Conservation (phyloP, 2,888 invertebrate species). For the Candidula unifasciata region DNA sequence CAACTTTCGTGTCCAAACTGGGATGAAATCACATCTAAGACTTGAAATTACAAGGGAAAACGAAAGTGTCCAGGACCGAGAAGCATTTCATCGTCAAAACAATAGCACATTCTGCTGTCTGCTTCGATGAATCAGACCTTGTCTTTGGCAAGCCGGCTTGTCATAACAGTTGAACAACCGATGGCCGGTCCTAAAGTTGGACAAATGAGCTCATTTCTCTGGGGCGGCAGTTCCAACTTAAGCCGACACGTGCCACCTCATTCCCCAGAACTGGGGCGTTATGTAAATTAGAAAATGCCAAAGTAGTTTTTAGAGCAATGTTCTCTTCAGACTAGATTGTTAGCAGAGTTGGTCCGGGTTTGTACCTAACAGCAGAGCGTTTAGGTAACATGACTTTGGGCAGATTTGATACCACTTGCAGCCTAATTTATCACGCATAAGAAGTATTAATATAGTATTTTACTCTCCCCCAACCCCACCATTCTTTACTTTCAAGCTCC, state of each 20-base stretch:
- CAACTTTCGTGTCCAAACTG: background rate
- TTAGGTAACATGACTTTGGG: no score
- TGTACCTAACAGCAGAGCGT: no score
- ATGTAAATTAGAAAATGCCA: background rate
- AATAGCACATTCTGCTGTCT: background rate
- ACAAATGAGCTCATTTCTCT: background rate
- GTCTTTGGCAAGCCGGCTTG: background rate
- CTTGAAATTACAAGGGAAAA: background rate
- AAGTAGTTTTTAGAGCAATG: no score
- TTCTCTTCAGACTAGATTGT: no score
- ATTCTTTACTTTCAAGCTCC: no score
- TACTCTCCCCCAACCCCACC: no score
- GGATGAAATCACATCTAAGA: background rate
- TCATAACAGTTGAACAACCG: background rate
- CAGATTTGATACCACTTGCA: no score
- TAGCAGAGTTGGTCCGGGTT: no score
- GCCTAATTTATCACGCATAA: no score
- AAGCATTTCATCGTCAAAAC: background rate
- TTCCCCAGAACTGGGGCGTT: background rate
- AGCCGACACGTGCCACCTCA: background rate
- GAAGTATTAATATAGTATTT: no score
- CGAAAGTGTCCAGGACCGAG: background rate
- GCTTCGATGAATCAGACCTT: background rate
- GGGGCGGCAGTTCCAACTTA: background rate
- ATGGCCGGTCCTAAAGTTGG: background rate